A percentile compares a stretch with the other conserved stretches of the same genome.
These are phyloP conservation scores for Sus cebifrons DNA, from an alignment of 2,797 vertebrate species.

Conservation along the genomic window DNA sequence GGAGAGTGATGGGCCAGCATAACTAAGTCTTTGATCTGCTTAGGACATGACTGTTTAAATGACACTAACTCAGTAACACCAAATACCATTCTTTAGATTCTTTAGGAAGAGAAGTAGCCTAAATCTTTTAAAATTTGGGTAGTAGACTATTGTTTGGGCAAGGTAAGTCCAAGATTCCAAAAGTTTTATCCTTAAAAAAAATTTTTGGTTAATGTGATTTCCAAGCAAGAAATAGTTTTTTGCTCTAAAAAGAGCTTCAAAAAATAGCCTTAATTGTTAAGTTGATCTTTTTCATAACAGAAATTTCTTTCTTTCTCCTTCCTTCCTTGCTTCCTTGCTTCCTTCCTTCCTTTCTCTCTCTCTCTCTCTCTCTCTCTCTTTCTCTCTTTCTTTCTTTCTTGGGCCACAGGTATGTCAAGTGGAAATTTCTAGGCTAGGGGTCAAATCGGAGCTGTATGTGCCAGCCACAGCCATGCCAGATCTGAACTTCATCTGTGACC, in stretches of 20 bases:
- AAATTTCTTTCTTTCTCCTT: no score
- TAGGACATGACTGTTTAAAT: conserved; percentile 68
- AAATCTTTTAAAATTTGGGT: conserved; percentile 80
- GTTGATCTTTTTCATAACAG: neutral
- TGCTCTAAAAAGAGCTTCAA: conserved; percentile 8
- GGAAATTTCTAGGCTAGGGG: no score
- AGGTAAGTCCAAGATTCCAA: conserved; percentile 78
- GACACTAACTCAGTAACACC: conserved; percentile 61
- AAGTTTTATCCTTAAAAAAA: conserved; percentile 52
- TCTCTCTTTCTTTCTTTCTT: no score
- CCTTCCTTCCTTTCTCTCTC: no score
- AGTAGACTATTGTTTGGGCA: conserved; percentile 76
- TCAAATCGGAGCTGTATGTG: no score
- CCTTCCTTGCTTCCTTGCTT: no score
- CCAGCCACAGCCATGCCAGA: no score
- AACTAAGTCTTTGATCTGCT: conserved; percentile 78
- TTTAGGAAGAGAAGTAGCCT: conserved; percentile 63
- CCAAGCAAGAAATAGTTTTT: conserved; percentile 14
- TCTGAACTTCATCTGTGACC: no score
- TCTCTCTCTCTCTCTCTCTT: no score
- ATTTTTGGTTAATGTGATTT: neutral
- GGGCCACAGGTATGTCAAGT: no score
- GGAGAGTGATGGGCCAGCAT: conserved; percentile 13
- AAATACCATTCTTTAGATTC: conserved; percentile 72
- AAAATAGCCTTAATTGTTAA: neutral